These are phyloP conservation scores for Chrysogorgia sp. DNA, from an alignment of 92 coral and sea anemone species.

Conservation along the genomic window DNA sequence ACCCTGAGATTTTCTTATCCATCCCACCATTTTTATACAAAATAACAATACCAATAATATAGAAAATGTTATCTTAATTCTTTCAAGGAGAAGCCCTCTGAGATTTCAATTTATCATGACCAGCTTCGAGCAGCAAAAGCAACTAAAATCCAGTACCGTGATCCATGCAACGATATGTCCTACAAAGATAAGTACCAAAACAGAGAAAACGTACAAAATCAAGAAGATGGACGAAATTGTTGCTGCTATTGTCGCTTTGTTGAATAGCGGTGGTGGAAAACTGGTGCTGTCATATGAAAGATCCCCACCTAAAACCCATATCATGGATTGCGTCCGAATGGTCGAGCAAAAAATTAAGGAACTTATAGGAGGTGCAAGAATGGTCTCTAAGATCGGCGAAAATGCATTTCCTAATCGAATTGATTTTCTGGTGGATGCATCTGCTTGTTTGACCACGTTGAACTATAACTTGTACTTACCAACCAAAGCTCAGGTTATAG, in stretches of 20 bases:
- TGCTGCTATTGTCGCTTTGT: neutral
- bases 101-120: no score
- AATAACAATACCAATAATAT: no score
- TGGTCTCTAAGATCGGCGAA: neutral
- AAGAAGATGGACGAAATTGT: neutral
- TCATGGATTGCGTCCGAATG: neutral
- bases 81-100: no score
- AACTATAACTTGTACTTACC: neutral
- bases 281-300: neutral
- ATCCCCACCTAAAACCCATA: neutral
- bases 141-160: no score
- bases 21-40: no score
- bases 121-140: no score
- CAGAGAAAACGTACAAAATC: no score
- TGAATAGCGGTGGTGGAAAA: constrained; percentile 1
- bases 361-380: neutral
- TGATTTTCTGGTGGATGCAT: neutral
- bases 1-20: no score
- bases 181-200: no score
- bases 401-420: neutral
- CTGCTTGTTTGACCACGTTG: neutral
- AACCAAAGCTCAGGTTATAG: neutral
- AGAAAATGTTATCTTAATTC: no score
- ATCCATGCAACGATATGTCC: no score
- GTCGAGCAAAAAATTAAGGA: neutral